A percentile compares a stretch with the other conserved stretches of the same genome.
phyloP scores from a whole-genome alignment of 2,113 vertebrate genomes.

The human region DNA sequence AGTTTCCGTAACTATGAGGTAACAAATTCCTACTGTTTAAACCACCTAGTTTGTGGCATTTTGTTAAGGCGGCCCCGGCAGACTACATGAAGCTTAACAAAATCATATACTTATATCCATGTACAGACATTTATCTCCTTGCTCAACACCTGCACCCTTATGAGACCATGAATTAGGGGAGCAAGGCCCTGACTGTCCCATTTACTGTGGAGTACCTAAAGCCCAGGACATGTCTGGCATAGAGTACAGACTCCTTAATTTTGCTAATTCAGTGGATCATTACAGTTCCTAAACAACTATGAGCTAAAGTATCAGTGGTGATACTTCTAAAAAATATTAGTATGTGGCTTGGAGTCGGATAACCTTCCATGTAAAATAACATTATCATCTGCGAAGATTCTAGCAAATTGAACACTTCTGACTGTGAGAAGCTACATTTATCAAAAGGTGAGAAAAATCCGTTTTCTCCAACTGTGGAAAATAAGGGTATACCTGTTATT shows the following conservation, averaged over 20 bases:
- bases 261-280: background rate
- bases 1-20: background rate
- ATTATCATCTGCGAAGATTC: background rate
- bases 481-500: accelerated
- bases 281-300: background rate
- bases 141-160: background rate
- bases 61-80: background rate
- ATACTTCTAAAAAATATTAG: background rate
- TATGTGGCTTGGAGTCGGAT: background rate
- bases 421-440: background rate
- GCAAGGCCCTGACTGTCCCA: background rate
- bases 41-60: background rate
- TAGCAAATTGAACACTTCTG: background rate
- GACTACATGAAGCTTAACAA: background rate
- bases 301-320: background rate
- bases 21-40: background rate
- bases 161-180: background rate
- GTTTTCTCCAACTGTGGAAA: background rate
- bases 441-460: background rate
- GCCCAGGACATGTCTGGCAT: too few species aligned
- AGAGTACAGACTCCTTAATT: background rate
- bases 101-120: background rate
- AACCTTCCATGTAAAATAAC: background rate
- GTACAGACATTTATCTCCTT: background rate
- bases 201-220: accelerated